phyloP scores from a whole-genome alignment of 2,113 vertebrate species.

The Catharus fuscescens region DNA sequence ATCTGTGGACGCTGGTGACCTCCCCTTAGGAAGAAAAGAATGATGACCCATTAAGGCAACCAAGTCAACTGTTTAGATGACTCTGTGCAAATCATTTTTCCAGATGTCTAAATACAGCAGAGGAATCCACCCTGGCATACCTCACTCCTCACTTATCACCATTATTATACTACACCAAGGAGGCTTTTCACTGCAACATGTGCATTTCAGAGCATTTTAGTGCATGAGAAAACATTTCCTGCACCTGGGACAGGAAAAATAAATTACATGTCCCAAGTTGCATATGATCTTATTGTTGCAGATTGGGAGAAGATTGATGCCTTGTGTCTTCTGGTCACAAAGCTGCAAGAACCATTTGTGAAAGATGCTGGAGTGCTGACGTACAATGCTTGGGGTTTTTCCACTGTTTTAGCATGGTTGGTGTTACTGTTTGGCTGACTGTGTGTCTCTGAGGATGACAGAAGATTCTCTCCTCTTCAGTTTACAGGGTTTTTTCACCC shows the following conservation, averaged over 20 bases:
- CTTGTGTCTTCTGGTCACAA: background rate
- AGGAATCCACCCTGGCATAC: background rate
- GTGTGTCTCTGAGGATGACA: constrained; percentile 39
- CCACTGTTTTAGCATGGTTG: constrained; percentile 42
- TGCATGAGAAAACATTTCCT: background rate
- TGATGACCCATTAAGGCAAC: background rate
- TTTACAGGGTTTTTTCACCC: constrained; percentile 39
- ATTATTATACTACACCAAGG: background rate
- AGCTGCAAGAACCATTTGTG: background rate
- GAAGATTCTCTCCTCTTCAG: constrained; percentile 43
- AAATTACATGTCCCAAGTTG: background rate
- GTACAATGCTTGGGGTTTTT: constrained; percentile 36
- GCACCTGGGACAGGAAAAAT: background rate
- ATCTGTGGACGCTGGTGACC: background rate
- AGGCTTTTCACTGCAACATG: background rate
- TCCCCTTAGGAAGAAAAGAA: background rate
- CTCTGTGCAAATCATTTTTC: background rate
- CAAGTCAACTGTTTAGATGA: background rate
- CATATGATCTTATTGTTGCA: background rate
- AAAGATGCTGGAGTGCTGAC: background rate
- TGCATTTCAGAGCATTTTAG: background rate
- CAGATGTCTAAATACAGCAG: background rate
- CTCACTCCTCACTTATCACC: background rate
- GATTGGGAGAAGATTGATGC: background rate
- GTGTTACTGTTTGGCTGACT: constrained; percentile 45